Percentiles rank a stretch among this genome's conserved stretches.
phyloP scores from a whole-genome alignment of 2,888 invertebrate species.

The Drosophila nigricruria region DNA sequence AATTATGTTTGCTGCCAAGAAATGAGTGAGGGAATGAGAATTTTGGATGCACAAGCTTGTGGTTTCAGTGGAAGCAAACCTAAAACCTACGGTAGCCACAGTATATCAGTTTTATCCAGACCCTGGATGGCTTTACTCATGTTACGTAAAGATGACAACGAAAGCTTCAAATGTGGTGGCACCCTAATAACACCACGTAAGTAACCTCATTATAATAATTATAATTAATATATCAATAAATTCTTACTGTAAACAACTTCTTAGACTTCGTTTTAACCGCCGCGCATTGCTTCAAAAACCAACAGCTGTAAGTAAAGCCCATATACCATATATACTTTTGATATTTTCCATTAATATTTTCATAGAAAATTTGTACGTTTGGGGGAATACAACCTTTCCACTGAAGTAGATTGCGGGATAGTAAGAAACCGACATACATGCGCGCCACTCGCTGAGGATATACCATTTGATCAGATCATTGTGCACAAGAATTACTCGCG shows the following conservation, averaged over 20 bases:
- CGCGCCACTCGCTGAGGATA: conserved; percentile 24
- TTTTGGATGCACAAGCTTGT: conserved; percentile 15
- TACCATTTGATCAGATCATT: neutral
- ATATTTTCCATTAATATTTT: neutral
- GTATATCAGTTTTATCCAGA: conserved; percentile 23
- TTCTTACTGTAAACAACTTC: neutral
- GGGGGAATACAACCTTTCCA: conserved; percentile 19
- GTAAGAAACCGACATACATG: rapidly evolving
- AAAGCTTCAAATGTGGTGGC: conserved; percentile 26
- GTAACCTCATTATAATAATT: neutral
- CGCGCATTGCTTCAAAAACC: conserved; percentile 31
- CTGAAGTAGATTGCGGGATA: neutral
- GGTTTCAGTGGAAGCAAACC: neutral
- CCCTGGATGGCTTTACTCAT: conserved; percentile 44
- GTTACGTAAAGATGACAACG: rapidly evolving
- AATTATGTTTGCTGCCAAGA: conserved; percentile 13
- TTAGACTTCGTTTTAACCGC: conserved; percentile 44
- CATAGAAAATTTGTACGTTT: conserved; percentile 25
- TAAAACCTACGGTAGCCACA: neutral
- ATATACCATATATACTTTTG: neutral
- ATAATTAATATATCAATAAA: neutral
- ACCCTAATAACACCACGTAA: conserved; percentile 37
- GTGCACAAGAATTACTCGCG: conserved; percentile 4
- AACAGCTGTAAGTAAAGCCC: conserved; percentile 19
- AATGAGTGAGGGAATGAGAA: conserved; percentile 1